Percentiles rank a stretch among this genome's conserved stretches.
Conservation (phyloP, 2,797 vertebrate species). For the Intellagama lesueurii region DNA sequence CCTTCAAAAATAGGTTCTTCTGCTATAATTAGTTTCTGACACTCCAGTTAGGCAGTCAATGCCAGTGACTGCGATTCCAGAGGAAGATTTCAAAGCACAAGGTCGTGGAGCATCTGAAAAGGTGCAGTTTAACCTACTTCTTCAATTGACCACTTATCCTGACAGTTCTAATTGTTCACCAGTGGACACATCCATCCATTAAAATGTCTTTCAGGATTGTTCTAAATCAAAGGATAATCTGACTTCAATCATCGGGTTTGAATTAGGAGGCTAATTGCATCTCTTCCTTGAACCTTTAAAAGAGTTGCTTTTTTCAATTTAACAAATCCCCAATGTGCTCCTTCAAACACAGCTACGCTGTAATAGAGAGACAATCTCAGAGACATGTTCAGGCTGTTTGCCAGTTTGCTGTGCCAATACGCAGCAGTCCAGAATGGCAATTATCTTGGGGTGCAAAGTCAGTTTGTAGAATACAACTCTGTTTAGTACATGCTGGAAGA, state of each 20-base stretch:
- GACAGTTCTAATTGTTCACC: constrained; percentile 73
- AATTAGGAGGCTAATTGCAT: constrained; percentile 73
- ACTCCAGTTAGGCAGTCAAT: constrained; percentile 62
- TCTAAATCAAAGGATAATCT: constrained; percentile 74
- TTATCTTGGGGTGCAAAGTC: constrained; percentile 9
- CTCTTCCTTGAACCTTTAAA: constrained; percentile 71
- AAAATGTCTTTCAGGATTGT: constrained; percentile 64
- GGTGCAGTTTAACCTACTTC: constrained; percentile 69
- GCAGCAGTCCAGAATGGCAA: constrained; percentile 34
- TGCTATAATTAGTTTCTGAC: constrained; percentile 70
- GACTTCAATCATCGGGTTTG: constrained; percentile 68
- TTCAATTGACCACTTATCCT: constrained; percentile 71
- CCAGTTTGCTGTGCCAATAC: constrained; percentile 33
- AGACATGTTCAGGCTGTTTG: constrained; percentile 46
- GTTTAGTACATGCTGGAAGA: constrained; percentile 37
- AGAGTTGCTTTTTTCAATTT: constrained; percentile 65
- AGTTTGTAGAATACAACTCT: not conserved
- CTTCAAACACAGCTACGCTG: constrained; percentile 49
- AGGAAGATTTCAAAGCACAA: constrained; percentile 69
- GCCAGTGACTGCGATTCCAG: constrained; percentile 65
- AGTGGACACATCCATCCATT: constrained; percentile 69
- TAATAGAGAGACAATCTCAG: constrained; percentile 37
- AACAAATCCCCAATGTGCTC: constrained; percentile 51
- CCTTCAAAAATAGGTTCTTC: constrained; percentile 33
- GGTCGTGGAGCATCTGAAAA: constrained; percentile 66